Conservation (phyloP, 2,113 vertebrate species). For the Sphyrna mokarran region DNA sequence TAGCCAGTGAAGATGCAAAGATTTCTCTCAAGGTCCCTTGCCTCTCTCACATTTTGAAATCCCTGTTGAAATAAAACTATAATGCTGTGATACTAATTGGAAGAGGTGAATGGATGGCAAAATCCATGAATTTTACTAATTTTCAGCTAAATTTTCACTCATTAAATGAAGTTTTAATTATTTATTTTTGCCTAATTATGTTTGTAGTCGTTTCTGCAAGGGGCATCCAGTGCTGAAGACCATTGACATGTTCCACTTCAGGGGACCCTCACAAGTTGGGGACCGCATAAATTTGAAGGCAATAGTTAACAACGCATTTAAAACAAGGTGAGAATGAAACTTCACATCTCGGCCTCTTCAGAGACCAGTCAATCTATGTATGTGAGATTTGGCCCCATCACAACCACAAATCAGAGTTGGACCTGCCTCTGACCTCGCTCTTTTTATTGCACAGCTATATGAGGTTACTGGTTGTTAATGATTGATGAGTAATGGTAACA, state of each 20-base stretch:
- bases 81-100: background rate
- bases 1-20: too few species aligned
- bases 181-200: background rate
- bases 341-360: background rate
- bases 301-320: conserved; percentile 93
- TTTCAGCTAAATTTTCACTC: background rate
- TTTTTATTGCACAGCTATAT: background rate
- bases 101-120: background rate
- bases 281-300: conserved; percentile 87
- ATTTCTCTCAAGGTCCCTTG: too few species aligned
- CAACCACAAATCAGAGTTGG: background rate
- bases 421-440: background rate
- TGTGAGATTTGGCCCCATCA: background rate
- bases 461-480: background rate
- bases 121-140: background rate
- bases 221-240: conserved; percentile 77
- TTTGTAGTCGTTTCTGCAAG: conserved; percentile 74
- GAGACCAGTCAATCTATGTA: background rate
- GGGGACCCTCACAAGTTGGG: conserved; percentile 84
- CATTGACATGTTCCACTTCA: conserved; percentile 98
- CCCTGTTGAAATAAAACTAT: background rate
- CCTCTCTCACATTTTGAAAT: too few species aligned
- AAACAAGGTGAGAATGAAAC: conserved; percentile 65
- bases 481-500: background rate
- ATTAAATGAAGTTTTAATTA: background rate